Conservation (phyloP, 2,113 vertebrate species). For the Chionis minor region DNA sequence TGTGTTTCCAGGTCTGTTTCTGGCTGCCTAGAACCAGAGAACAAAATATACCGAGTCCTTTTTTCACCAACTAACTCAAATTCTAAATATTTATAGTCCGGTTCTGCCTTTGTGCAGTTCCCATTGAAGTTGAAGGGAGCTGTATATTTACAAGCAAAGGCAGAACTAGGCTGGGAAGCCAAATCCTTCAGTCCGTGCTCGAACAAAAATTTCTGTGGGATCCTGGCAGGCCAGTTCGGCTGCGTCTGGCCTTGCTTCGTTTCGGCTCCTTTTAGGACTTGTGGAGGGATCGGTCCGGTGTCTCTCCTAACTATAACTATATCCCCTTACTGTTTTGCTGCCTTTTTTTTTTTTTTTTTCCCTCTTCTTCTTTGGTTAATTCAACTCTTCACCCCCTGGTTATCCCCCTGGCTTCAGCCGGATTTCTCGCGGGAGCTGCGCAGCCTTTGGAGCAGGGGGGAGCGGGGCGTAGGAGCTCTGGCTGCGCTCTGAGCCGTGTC, state of each 20-base stretch:
- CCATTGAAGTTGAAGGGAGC: background rate
- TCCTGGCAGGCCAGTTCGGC: background rate
- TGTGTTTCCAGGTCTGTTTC: conserved; percentile 1
- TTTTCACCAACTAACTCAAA: background rate
- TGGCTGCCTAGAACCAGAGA: conserved; percentile 8
- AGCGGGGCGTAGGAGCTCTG: background rate
- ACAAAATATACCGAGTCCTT: background rate
- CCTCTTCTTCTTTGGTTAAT: background rate
- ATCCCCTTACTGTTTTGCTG: too few species aligned
- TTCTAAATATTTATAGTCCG: background rate
- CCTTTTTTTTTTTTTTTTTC: background rate
- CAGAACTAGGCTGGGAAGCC: background rate
- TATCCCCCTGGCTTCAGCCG: background rate
- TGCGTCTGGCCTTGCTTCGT: background rate
- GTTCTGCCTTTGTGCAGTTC: background rate
- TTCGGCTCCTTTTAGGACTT: background rate
- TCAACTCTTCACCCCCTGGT: accelerated
- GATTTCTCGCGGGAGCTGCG: background rate
- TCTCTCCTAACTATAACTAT: too few species aligned
- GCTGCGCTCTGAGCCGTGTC: background rate
- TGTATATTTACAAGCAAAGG: background rate
- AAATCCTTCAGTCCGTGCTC: background rate
- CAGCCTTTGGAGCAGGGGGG: background rate
- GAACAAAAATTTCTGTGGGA: background rate
- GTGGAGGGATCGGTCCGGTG: too few species aligned